Conservation (phyloP, 2,888 invertebrate species). For the Nudaria mundana region DNA sequence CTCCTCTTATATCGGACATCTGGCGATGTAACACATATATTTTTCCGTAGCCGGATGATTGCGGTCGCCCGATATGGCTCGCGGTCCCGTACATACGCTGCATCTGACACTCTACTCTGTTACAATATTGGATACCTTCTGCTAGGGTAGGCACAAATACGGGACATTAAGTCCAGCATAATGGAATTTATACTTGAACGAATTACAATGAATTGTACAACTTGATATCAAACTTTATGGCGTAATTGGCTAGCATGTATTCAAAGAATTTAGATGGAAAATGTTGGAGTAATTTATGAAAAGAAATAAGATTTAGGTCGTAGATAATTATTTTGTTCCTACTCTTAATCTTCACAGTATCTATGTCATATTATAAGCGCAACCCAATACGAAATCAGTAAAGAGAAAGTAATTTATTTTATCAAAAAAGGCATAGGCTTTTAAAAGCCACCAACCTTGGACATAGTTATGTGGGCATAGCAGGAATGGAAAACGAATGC, state of each 20-base stretch:
- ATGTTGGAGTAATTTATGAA: too few species aligned
- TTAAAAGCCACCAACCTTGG: too few species aligned
- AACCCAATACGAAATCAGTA: too few species aligned
- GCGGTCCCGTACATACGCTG: conserved; percentile 41
- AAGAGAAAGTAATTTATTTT: too few species aligned
- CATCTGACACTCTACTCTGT: conserved; percentile 45
- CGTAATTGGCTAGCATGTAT: background rate
- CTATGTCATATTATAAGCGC: too few species aligned
- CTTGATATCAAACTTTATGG: background rate
- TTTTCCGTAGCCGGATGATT: conserved; percentile 36
- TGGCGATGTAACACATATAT: conserved; percentile 31
- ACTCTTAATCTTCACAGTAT: too few species aligned
- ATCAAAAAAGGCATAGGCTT: too few species aligned
- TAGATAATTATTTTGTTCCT: too few species aligned
- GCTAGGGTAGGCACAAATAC: conserved; percentile 15
- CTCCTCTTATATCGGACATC: conserved; percentile 15
- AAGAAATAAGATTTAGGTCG: too few species aligned
- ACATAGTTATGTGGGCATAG: too few species aligned
- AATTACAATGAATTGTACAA: background rate
- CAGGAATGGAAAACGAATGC: too few species aligned
- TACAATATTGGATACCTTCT: conserved; percentile 27
- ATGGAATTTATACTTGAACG: conserved; percentile 4
- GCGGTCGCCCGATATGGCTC: conserved; percentile 44
- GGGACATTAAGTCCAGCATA: conserved; percentile 17
- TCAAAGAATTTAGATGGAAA: background rate